Conservation (phyloP, 2,113 vertebrate genomes). For the Stegastes partitus region DNA sequence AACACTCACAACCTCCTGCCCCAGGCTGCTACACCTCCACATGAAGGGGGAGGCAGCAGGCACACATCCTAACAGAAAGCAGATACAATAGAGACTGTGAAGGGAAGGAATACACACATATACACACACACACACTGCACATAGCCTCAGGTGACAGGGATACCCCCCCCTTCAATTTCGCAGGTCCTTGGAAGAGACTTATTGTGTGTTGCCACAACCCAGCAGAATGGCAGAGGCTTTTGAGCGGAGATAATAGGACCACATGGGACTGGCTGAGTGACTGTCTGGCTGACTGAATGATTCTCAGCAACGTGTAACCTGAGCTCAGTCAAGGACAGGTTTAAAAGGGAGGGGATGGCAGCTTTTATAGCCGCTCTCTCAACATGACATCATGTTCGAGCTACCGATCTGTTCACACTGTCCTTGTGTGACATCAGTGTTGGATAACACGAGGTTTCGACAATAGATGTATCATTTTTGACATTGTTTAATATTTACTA, state of each 20-base stretch:
- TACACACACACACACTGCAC: slow-evolving; percentile 13
- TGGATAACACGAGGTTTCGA: too few species aligned
- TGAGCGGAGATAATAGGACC: slow-evolving; percentile 75
- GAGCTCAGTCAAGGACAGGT: slow-evolving; percentile 70
- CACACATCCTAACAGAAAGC: slow-evolving; percentile 48
- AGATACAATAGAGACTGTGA: slow-evolving; percentile 20
- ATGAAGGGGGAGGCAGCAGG: slow-evolving; percentile 58
- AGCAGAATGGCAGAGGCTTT: slow-evolving; percentile 51
- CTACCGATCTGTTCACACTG: background rate
- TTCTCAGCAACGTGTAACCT: slow-evolving; percentile 63
- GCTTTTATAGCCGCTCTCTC: slow-evolving; percentile 8
- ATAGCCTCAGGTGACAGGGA: slow-evolving; percentile 69
- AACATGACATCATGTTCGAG: slow-evolving; percentile 3
- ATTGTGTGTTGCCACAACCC: slow-evolving; percentile 61
- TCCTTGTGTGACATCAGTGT: slow-evolving; percentile 37
- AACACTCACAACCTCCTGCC: slow-evolving; percentile 36
- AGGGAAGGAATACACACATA: background rate
- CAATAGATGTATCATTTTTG: background rate
- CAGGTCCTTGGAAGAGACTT: slow-evolving; percentile 67
- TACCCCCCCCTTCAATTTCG: slow-evolving; percentile 38
- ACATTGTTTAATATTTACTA: background rate
- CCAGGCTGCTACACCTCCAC: slow-evolving; percentile 26
- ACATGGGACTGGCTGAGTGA: slow-evolving; percentile 68
- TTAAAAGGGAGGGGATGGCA: slow-evolving; percentile 36
- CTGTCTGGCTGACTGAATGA: slow-evolving; percentile 44